These are phyloP conservation scores for Phaonia tiefii DNA, from an alignment of 2,888 invertebrate genomes.

Conservation along the genomic window DNA sequence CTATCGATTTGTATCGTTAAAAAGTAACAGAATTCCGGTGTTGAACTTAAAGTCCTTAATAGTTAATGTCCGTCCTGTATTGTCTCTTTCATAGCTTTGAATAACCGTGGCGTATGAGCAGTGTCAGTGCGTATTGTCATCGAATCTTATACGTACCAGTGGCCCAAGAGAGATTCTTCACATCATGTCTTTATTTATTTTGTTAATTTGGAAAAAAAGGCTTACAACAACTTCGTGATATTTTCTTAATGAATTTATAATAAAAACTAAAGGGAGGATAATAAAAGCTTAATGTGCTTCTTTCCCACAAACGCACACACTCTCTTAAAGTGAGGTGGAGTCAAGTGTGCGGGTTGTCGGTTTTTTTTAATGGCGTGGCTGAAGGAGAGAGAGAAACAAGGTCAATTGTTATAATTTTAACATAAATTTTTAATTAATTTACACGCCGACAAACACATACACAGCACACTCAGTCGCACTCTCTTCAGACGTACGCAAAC, in stretches of 20 bases:
- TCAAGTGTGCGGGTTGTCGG: constrained; percentile 19
- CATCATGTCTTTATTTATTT: too few relatives aligned
- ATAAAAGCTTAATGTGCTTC: constrained; percentile 9
- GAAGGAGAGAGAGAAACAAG: constrained; percentile 73
- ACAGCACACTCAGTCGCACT: constrained; percentile 36
- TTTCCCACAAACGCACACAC: neutral
- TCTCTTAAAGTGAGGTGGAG: neutral
- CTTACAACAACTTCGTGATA: neutral
- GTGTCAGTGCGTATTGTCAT: too few relatives aligned
- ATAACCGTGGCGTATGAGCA: too few relatives aligned
- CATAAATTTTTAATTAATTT: constrained; percentile 76
- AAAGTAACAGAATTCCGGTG: too few relatives aligned
- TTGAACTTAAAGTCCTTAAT: too few relatives aligned
- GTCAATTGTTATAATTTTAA: constrained; percentile 75
- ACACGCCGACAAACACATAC: constrained; percentile 62
- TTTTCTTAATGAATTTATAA: constrained; percentile 7
- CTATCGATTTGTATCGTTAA: too few relatives aligned
- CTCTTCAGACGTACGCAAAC: constrained; percentile 1
- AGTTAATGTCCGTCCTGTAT: too few relatives aligned
- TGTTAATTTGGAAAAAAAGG: too few relatives aligned
- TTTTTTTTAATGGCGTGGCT: constrained; percentile 15
- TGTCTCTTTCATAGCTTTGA: too few relatives aligned
- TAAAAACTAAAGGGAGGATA: neutral
- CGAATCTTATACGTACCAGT: too few relatives aligned
- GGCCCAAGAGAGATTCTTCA: too few relatives aligned